A percentile compares a stretch with the other conserved stretches of the same genome.
Evolutionary conservation across 2,113 vertebrate genomes (phyloP).

Genomic region (Pituophis catenifer): DNA sequence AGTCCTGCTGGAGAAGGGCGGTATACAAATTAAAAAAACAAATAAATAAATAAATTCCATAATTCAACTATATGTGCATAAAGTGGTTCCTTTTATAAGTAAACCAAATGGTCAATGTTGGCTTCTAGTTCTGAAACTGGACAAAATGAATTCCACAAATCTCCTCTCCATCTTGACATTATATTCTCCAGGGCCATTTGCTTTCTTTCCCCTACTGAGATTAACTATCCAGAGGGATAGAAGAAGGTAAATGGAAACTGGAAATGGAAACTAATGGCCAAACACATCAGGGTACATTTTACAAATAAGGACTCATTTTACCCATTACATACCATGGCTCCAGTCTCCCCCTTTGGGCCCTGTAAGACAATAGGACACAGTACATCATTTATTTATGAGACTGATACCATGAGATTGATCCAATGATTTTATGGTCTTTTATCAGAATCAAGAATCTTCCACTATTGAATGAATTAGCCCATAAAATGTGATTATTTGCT

Average conservation of each 20-base stretch:
- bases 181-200: background rate
- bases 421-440: background rate
- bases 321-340: constrained; percentile 77
- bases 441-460: background rate
- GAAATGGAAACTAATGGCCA: background rate
- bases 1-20: too few species aligned
- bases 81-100: background rate
- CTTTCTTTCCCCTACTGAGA: too few species aligned
- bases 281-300: background rate
- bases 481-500: background rate
- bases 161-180: background rate
- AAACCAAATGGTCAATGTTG: background rate
- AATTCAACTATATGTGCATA: background rate
- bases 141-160: background rate
- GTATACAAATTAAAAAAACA: too few species aligned
- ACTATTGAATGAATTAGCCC: background rate
- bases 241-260: background rate
- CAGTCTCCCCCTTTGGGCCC: constrained; percentile 94
- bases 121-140: background rate
- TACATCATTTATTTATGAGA: background rate
- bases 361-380: constrained; percentile 59
- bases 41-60: background rate
- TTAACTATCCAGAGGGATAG: background rate
- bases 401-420: background rate
- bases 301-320: background rate